Evolutionary conservation across 2,113 vertebrate genomes (phyloP).

Genomic region (Zosterops pallidus): DNA sequence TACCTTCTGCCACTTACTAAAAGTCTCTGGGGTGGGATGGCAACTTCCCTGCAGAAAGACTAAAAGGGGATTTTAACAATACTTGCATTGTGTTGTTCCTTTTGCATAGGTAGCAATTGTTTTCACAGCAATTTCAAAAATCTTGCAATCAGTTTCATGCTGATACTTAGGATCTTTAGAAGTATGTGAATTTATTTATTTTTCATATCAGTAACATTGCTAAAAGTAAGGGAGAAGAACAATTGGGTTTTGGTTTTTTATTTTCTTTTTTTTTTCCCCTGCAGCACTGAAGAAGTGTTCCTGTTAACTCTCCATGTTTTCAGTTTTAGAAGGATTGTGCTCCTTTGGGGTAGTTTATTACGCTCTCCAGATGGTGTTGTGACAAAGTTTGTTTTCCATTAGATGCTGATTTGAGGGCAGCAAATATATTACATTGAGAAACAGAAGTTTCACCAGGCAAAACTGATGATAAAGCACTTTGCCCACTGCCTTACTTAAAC

Average conservation of each 20-base stretch:
- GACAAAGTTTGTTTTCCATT: slow-evolving; percentile 21
- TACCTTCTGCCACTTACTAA: not conserved
- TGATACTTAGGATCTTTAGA: not conserved
- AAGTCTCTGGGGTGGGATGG: not conserved
- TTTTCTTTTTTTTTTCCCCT: rapidly evolving
- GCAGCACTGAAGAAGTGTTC: not conserved
- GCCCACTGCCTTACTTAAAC: not conserved
- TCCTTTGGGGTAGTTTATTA: not conserved
- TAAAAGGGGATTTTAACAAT: not conserved
- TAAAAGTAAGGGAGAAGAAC: not conserved
- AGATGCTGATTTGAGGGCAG: not conserved
- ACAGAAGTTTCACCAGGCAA: not conserved
- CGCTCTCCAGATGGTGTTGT: not conserved
- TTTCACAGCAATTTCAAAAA: not conserved
- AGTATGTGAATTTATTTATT: not conserved
- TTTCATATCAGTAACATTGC: not conserved
- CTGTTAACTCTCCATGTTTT: not conserved
- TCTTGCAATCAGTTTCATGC: not conserved
- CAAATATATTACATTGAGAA: not conserved
- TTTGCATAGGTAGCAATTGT: not conserved
- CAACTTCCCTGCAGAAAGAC: not conserved
- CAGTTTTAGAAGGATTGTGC: not conserved
- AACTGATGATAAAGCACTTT: not conserved
- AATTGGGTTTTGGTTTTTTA: not conserved
- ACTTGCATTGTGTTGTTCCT: not conserved